These are phyloP conservation scores for Vesta saturnalis DNA, from an alignment of 2,888 invertebrate genomes.

Conservation along the genomic window DNA sequence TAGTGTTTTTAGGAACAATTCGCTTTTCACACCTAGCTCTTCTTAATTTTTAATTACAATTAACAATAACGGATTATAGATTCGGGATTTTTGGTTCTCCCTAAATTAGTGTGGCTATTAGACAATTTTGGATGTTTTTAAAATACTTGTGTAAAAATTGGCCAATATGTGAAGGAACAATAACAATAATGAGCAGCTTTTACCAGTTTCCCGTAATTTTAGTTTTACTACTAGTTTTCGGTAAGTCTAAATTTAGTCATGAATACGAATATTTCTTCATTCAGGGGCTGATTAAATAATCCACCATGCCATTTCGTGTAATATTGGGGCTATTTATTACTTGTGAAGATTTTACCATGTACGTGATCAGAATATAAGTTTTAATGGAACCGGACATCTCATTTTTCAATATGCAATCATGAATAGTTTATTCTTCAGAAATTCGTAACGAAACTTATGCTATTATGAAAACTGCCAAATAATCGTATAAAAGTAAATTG, in stretches of 20 bases:
- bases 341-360: no score
- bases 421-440: no score
- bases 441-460: no score
- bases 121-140: neutral
- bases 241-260: slow-evolving; percentile 25
- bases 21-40: neutral
- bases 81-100: neutral
- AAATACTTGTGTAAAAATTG: neutral
- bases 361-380: no score
- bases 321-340: no score
- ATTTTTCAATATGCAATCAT: no score
- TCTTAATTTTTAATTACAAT: neutral
- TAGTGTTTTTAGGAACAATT: neutral
- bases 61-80: neutral
- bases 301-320: no score
- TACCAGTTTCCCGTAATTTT: slow-evolving; percentile 12
- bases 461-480: no score
- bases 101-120: neutral
- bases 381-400: no score
- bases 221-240: slow-evolving; percentile 23
- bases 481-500: no score
- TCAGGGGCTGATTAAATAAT: no score
- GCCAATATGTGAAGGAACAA: slow-evolving; percentile 18
- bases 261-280: no score
- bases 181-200: slow-evolving; percentile 22